Evolutionary conservation across 2,113 vertebrate species (phyloP).

Genomic region (Anguilla japonica): DNA sequence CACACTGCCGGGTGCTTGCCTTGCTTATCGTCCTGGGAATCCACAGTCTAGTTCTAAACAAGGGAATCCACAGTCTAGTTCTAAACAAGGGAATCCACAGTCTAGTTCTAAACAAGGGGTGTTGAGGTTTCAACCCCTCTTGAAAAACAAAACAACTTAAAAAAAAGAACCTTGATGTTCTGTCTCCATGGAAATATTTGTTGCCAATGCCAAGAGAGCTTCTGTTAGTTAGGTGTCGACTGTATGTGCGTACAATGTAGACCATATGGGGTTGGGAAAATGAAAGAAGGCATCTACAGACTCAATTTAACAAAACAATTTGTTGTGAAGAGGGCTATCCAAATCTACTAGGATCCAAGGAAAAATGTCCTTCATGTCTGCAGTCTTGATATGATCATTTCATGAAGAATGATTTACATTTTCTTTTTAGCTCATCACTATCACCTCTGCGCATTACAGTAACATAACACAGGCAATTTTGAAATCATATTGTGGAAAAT

Average conservation of each 20-base stretch:
- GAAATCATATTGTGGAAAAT: no score
- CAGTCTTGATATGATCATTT: no score
- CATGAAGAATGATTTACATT: no score
- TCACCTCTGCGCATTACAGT: not conserved
- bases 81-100: not conserved
- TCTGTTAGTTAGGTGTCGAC: not conserved
- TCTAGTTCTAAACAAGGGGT: not conserved
- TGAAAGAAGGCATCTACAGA: not conserved
- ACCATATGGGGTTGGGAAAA: not conserved
- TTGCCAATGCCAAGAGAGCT: not conserved
- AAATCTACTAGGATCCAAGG: not conserved
- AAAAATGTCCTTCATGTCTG: no score
- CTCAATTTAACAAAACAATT: not conserved
- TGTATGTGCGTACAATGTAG: not conserved
- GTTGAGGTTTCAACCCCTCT: not conserved
- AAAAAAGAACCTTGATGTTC: not conserved
- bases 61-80: not conserved
- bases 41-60: no score
- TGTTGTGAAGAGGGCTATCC: not conserved
- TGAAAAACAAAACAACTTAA: no score
- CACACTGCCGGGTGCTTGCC: not conserved
- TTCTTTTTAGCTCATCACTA: no score
- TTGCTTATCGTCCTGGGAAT: not conserved
- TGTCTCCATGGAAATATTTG: conserved; percentile 1
- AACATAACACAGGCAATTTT: no score